Evolutionary conservation across 2,888 invertebrate species (phyloP), one percentile per base, ranked within the genome.

Genomic region (Meta bourneti): DNA sequence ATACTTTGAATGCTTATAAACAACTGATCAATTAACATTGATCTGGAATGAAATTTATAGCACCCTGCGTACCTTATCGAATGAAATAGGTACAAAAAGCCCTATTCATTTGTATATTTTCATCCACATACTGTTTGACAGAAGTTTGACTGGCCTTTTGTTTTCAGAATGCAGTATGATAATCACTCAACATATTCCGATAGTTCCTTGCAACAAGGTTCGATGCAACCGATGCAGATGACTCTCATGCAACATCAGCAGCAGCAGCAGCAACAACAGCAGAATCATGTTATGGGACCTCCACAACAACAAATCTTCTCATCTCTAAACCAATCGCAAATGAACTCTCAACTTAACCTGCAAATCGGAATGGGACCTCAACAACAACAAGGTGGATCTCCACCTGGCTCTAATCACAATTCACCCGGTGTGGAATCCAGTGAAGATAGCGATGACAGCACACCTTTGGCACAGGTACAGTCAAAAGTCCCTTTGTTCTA

Each of bases 371-470:
- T 86, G 90, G 72, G 19, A n/a, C 6, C 19, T 52, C 88, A 84
- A 4, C 88, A 87, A 77, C n/a, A 34, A 34, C 49, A 61, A 20
- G 88, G 89, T 16, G 82, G 92, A 7, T 93, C 94, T 7, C 94
- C 94, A 4, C 93, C 94, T 7, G 93, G 92, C 13, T 94, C 94
- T 6, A 93, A 94, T 69, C 94, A 94, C 19, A 93, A 94, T 48
- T 94, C 94, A 96, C 97, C 94, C 96, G 97, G 94, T 96, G 96
- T 94, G 95, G 96, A 95, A 82, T 98, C 97, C 61, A 97, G 97
- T 95, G 98, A 98, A 95, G 98, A 98, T 94, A 97, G 97, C 94
- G 98, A 98, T 97, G 96, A 98, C 97, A 94, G 94, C 93, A 94
- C 95, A 34, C 95, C 95, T 16, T 92, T 95, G 54, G 94, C 95